phyloP scores from a whole-genome alignment of 2,797 vertebrate species.

The Podarcis siculus region DNA sequence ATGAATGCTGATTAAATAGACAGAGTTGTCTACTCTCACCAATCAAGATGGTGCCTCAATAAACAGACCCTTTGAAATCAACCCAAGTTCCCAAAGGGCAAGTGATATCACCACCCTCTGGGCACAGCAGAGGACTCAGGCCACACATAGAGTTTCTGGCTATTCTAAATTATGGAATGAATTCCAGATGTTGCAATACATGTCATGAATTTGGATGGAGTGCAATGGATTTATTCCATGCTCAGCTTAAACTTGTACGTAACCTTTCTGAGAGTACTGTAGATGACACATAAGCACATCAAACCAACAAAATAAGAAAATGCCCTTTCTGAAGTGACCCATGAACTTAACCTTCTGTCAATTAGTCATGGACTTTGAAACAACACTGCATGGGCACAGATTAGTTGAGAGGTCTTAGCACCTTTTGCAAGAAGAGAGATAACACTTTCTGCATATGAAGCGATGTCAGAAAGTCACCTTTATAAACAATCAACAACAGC shows the following conservation, averaged over 20 bases:
- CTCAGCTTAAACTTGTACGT: neutral
- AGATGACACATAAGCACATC: neutral
- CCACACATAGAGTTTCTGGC: neutral
- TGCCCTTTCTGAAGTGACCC: neutral
- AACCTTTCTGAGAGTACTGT: neutral
- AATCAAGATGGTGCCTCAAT: too few species aligned
- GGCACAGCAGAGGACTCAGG: neutral
- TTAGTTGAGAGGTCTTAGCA: neutral
- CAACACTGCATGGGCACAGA: neutral
- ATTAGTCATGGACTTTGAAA: conserved; percentile 6
- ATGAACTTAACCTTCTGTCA: neutral
- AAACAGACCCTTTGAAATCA: neutral
- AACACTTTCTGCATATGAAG: conserved; percentile 14
- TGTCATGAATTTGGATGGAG: neutral
- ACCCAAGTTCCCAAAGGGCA: too few species aligned
- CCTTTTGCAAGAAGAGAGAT: neutral
- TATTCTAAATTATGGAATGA: neutral
- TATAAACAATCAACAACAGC: conserved; percentile 45
- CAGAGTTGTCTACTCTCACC: too few species aligned
- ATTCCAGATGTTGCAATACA: neutral
- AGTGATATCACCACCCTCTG: neutral
- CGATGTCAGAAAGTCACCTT: conserved; percentile 39
- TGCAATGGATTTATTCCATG: neutral
- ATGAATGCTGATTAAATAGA: too few species aligned
- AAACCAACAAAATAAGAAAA: neutral